Conservation (phyloP, 2,113 vertebrate species). For the Dasyurus viverrinus region DNA sequence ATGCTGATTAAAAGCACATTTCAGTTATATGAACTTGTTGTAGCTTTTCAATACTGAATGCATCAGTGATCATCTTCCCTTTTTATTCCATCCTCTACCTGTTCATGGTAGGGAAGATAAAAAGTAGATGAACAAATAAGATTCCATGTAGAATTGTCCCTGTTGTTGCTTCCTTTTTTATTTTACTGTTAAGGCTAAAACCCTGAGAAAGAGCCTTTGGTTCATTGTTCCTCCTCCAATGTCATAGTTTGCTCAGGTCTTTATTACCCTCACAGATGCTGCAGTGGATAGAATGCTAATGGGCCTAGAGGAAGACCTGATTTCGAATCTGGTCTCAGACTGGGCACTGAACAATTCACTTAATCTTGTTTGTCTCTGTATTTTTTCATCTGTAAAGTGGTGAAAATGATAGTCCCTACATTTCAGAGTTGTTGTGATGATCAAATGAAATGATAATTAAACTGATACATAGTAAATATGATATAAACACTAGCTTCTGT, state of each 20-base stretch:
- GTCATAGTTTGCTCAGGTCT: neutral
- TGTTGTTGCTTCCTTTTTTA: neutral
- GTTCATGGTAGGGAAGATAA: neutral
- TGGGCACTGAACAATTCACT: neutral
- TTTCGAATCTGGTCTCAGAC: neutral
- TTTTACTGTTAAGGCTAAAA: neutral
- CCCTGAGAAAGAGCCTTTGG: neutral
- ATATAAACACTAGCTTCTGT: neutral
- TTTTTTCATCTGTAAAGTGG: neutral
- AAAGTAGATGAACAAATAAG: constrained; percentile 23
- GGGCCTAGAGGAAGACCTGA: neutral
- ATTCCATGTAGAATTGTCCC: neutral
- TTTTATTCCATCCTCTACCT: constrained; percentile 36
- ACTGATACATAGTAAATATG: neutral
- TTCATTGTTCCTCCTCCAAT: neutral
- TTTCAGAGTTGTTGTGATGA: neutral
- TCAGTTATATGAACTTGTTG: constrained; percentile 11
- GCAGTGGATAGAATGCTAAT: neutral
- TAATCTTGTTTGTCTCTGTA: neutral
- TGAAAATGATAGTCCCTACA: neutral
- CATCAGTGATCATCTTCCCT: neutral
- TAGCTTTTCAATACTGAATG: neutral
- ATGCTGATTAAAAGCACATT: constrained; percentile 12
- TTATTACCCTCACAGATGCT: neutral
- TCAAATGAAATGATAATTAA: neutral